A percentile compares a stretch with the other conserved stretches of the same genome.
Evolutionary conservation across 2,113 vertebrate species (phyloP).

Genomic region (Ceyx melanurus): DNA sequence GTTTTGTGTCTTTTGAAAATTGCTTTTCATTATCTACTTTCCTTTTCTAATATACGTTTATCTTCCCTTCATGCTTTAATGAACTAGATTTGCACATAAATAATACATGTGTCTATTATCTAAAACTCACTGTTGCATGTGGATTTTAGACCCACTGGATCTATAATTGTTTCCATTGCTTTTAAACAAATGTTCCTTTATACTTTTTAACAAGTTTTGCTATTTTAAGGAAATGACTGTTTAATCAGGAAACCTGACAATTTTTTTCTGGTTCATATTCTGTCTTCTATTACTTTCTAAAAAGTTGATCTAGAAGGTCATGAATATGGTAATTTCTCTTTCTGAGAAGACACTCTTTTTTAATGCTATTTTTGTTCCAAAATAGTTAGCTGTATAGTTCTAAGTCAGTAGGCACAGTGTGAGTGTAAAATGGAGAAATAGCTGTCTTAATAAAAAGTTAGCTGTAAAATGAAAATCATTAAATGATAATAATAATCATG

Average conservation of each 20-base stretch:
- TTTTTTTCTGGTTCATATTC: slow-evolving; percentile 1
- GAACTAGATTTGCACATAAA: not conserved
- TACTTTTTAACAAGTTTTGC: not conserved
- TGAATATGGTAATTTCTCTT: slow-evolving; percentile 54
- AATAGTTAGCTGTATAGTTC: slow-evolving; percentile 9
- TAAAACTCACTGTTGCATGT: not conserved
- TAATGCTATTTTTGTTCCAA: slow-evolving; percentile 12
- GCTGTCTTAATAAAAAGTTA: slow-evolving; percentile 19
- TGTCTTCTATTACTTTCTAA: not conserved
- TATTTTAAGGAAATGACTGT: not conserved
- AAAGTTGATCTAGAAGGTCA: slow-evolving; percentile 26
- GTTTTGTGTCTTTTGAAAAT: not conserved
- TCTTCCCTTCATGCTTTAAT: not conserved
- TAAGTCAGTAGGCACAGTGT: slow-evolving; percentile 5
- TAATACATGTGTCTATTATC: not conserved
- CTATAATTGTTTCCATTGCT: not conserved
- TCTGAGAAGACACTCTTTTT: slow-evolving; percentile 15
- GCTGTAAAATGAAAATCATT: slow-evolving; percentile 52
- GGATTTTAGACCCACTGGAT: not conserved
- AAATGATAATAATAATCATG: slow-evolving; percentile 54
- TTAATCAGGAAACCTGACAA: not conserved
- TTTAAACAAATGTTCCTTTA: not conserved
- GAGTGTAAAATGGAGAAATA: slow-evolving; percentile 25
- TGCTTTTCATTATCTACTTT: not conserved
- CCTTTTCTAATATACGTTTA: not conserved